A percentile compares a stretch with the other conserved stretches of the same genome.
Conservation (phyloP, 1,140 invertebrate species). For the Myzus persicae region DNA sequence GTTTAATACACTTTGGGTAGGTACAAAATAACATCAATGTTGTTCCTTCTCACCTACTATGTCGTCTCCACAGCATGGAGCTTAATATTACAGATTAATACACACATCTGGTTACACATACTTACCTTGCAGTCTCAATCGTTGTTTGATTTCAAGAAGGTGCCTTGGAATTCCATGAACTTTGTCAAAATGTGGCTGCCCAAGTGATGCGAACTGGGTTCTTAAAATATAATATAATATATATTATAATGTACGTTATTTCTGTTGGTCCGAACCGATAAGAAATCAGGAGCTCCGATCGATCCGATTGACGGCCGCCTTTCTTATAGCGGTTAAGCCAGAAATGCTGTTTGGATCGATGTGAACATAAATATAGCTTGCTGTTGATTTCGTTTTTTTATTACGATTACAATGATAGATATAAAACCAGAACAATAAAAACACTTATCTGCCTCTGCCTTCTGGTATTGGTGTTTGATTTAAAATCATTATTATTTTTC, state of each 20-base stretch:
- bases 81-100: neutral
- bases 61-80: neutral
- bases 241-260: neutral
- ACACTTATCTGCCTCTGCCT: neutral
- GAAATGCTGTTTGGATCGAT: neutral
- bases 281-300: neutral
- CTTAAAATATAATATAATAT: neutral
- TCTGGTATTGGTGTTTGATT: neutral
- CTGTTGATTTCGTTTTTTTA: neutral
- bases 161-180: neutral
- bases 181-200: neutral
- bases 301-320: neutral
- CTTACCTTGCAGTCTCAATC: neutral
- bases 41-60: neutral
- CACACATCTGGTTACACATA: neutral
- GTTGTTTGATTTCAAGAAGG: neutral
- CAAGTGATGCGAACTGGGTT: neutral
- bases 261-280: neutral
- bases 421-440: neutral
- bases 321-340: neutral
- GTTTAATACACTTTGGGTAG: neutral
- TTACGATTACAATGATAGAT: constrained; percentile 5
- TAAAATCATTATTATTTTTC: neutral
- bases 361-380: neutral
- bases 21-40: neutral